Evolutionary conservation across 1,140 invertebrate species (phyloP).

Genomic region (Diploscapter pachys): DNA sequence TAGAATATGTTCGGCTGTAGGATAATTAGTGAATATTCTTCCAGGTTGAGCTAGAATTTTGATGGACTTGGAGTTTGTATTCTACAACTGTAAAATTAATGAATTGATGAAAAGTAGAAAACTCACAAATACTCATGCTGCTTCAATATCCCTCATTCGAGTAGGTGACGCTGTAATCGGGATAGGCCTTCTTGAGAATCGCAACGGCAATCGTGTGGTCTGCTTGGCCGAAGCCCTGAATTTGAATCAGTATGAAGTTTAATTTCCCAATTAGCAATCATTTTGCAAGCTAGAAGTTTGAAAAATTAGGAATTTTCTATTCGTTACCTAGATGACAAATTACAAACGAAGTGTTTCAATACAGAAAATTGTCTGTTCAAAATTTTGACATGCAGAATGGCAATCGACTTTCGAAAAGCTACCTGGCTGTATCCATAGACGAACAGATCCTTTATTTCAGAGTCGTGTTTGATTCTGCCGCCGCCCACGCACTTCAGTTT

Average conservation of each 20-base stretch:
- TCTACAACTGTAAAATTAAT: no score
- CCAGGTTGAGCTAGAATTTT: no score
- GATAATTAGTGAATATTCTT: background rate
- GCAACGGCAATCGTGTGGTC: conserved; percentile 75
- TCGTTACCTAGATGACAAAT: no score
- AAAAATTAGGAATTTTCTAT: no score
- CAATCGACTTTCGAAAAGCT: background rate
- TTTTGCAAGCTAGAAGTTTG: no score
- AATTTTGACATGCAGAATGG: no score
- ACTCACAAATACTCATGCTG: no score
- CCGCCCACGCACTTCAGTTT: conserved; percentile 76
- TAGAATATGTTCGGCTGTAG: background rate
- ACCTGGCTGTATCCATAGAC: conserved; percentile 80
- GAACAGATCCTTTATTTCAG: conserved; percentile 71
- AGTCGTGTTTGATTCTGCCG: conserved; percentile 76
- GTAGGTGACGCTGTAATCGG: conserved; percentile 73
- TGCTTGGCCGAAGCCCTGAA: conserved; percentile 76
- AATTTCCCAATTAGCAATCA: conserved; percentile 2
- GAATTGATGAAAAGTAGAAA: no score
- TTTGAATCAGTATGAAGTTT: conserved; percentile 22
- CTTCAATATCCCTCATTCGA: conserved; percentile 78
- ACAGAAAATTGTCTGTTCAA: no score
- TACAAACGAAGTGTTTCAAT: no score
- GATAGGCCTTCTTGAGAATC: conserved; percentile 72
- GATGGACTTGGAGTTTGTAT: no score